phyloP scores from a whole-genome alignment of 2,888 invertebrate genomes.

The Drosophila birchii region DNA sequence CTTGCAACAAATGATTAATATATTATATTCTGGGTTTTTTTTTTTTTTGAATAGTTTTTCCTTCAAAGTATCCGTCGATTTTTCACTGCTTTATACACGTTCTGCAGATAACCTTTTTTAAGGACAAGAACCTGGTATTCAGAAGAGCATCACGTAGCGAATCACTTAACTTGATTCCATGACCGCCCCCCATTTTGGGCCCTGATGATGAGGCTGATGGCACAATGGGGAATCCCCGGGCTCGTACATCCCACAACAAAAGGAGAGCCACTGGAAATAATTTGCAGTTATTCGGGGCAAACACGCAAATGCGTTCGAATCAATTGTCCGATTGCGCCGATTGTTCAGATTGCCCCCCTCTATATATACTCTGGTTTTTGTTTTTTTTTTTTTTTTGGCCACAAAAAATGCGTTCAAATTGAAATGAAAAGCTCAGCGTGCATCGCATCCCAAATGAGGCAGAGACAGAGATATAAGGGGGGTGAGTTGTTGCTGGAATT shows the following conservation, averaged over 20 bases:
- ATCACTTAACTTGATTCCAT: conserved; percentile 77
- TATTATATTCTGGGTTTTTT: not conserved
- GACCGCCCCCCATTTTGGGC: conserved; percentile 26
- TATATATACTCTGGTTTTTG: too few relatives aligned
- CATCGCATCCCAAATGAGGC: conserved; percentile 77
- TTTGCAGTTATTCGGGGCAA: conserved; percentile 77
- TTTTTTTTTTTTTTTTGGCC: conserved; percentile 19
- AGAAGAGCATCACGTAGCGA: conserved; percentile 69
- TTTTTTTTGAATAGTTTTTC: not conserved
- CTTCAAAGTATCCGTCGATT: not conserved
- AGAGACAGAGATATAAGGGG: conserved; percentile 16
- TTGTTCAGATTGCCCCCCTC: conserved; percentile 58
- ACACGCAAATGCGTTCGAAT: conserved; percentile 83
- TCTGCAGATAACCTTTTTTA: conserved; percentile 24
- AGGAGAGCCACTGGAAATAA: conserved; percentile 58
- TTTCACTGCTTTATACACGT: conserved; percentile 5
- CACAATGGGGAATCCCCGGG: conserved; percentile 54
- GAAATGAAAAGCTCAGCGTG: conserved; percentile 80
- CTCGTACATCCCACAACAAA: conserved; percentile 17
- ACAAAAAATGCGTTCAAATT: conserved; percentile 71
- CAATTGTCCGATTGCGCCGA: conserved; percentile 81
- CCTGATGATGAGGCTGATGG: conserved; percentile 58
- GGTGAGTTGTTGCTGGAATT: conserved; percentile 2
- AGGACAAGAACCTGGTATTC: not conserved
- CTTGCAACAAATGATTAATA: conserved; percentile 1